Evolutionary conservation across 2,888 invertebrate genomes (phyloP).

Genomic region (Linnaemya tessellans): DNA sequence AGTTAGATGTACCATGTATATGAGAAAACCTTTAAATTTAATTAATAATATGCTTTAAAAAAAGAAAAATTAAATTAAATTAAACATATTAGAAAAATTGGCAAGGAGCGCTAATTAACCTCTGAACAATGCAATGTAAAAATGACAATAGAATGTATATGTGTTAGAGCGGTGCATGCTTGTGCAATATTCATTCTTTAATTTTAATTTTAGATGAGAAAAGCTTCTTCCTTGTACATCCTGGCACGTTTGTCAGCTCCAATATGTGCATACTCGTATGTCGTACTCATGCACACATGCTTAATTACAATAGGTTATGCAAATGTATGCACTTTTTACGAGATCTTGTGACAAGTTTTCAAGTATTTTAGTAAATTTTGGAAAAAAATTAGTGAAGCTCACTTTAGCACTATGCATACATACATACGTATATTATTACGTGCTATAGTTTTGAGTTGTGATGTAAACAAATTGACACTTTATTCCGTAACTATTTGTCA

Average conservation of each 20-base stretch:
- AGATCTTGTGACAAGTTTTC: too few relatives aligned
- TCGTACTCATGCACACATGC: too few relatives aligned
- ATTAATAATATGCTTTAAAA: constrained; percentile 58
- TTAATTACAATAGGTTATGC: too few relatives aligned
- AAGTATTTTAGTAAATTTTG: too few relatives aligned
- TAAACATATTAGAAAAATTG: constrained; percentile 27
- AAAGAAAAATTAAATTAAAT: constrained; percentile 7
- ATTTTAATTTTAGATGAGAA: background rate
- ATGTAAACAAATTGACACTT: too few relatives aligned
- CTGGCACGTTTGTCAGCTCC: background rate
- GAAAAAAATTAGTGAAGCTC: too few relatives aligned
- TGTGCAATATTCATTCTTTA: background rate
- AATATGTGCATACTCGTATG: background rate
- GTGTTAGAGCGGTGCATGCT: background rate
- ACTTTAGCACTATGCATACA: too few relatives aligned
- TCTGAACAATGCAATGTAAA: constrained; percentile 56
- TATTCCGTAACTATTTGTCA: too few relatives aligned
- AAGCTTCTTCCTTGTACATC: background rate
- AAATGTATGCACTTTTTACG: too few relatives aligned
- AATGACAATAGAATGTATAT: constrained; percentile 54
- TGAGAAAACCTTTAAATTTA: constrained; percentile 22
- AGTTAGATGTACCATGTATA: constrained; percentile 64
- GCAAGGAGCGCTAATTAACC: constrained; percentile 29
- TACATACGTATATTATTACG: too few relatives aligned
- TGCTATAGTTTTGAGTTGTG: too few relatives aligned